phyloP scores from a whole-genome alignment of 2,797 vertebrate species.

The Carcharodon carcharias region DNA sequence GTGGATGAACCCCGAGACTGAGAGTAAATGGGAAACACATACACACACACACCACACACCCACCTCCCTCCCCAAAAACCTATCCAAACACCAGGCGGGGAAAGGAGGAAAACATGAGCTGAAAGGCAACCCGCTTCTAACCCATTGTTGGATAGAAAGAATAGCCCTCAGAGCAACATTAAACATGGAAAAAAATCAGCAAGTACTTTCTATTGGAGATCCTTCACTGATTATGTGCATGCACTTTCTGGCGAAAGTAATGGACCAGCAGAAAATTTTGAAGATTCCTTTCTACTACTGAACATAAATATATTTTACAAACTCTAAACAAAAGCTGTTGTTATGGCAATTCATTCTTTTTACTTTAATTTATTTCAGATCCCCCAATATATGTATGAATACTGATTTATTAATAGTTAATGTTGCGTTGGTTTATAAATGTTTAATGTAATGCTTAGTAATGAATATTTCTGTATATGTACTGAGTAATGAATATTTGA shows the following conservation, averaged over 20 bases:
- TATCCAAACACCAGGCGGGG: too few species aligned
- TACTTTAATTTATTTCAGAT: conserved; percentile 19
- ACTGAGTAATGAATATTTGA: neutral
- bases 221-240: neutral
- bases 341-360: neutral
- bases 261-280: neutral
- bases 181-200: neutral
- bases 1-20: too few species aligned
- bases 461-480: neutral
- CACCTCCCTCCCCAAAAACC: too few species aligned
- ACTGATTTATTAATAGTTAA: neutral
- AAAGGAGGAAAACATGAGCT: too few species aligned
- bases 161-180: neutral
- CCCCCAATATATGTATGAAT: neutral
- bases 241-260: neutral
- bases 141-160: neutral
- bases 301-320: neutral
- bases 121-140: neutral
- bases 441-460: neutral
- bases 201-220: neutral
- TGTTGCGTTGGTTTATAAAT: neutral
- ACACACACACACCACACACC: too few species aligned
- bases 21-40: too few species aligned
- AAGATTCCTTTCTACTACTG: neutral
- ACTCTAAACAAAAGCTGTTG: neutral